These are phyloP conservation scores for Columba guinea DNA, from an alignment of 2,797 vertebrate species.

Conservation along the genomic window DNA sequence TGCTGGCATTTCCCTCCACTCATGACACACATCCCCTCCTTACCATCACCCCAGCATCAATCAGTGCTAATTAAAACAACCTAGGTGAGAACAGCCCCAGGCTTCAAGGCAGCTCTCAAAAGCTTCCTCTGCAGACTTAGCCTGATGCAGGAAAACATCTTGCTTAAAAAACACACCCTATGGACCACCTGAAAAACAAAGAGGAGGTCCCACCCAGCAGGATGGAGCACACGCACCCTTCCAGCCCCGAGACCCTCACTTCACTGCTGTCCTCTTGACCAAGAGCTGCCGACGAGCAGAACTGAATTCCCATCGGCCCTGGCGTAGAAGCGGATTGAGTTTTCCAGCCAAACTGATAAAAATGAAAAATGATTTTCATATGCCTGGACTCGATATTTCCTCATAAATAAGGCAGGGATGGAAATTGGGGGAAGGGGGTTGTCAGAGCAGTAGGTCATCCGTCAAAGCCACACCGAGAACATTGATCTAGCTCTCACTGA, in stretches of 20 bases:
- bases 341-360: slow-evolving; percentile 31
- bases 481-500: not conserved
- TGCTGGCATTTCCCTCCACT: not conserved
- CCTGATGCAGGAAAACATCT: not conserved
- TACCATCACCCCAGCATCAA: not conserved
- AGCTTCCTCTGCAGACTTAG: not conserved
- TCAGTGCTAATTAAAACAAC: not conserved
- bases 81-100: not conserved
- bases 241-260: not conserved
- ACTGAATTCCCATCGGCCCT: not conserved
- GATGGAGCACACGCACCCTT: not conserved
- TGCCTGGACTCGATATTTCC: not conserved
- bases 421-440: not conserved
- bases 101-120: not conserved
- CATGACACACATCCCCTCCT: not conserved
- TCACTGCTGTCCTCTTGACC: not conserved
- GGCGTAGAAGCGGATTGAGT: not conserved
- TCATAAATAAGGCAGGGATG: slow-evolving; percentile 3
- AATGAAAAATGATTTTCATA: slow-evolving; percentile 24
- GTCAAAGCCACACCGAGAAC: not conserved
- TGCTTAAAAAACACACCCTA: not conserved
- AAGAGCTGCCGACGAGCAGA: not conserved
- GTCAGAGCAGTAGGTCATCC: not conserved
- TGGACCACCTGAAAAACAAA: not conserved
- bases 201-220: not conserved